phyloP scores from a whole-genome alignment of 2,888 invertebrate species.

The Melieria omissa region DNA sequence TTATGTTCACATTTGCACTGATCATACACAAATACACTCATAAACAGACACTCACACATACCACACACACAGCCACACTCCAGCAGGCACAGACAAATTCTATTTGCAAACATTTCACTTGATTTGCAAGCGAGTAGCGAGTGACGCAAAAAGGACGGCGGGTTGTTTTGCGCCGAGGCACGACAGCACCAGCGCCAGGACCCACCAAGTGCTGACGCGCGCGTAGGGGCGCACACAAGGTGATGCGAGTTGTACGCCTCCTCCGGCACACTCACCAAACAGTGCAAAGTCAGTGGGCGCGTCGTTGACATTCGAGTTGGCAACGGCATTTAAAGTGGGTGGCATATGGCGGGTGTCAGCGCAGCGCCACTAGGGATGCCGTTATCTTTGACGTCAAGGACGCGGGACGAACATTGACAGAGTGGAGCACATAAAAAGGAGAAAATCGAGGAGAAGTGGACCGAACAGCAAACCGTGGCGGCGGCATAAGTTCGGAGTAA shows the following conservation, averaged over 20 bases:
- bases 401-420: constrained; percentile 4
- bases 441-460: too few relatives aligned
- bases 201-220: neutral
- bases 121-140: constrained; percentile 63
- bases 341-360: too few relatives aligned
- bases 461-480: too few relatives aligned
- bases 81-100: constrained; percentile 65
- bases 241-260: too few relatives aligned
- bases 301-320: constrained; percentile 27
- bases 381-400: constrained; percentile 11
- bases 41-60: constrained; percentile 18
- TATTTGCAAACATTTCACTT: constrained; percentile 66
- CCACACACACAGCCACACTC: constrained; percentile 50
- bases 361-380: too few relatives aligned
- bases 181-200: constrained; percentile 3
- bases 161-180: neutral
- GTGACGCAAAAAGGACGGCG: constrained; percentile 21
- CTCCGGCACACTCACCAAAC: constrained; percentile 20
- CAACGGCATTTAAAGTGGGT: neutral
- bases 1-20: constrained; percentile 66
- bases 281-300: constrained; percentile 24
- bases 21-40: constrained; percentile 54
- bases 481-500: too few relatives aligned
- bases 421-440: too few relatives aligned
- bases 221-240: too few relatives aligned